Conservation (phyloP, 2,113 vertebrate species). For the Plectropomus leopardus region DNA sequence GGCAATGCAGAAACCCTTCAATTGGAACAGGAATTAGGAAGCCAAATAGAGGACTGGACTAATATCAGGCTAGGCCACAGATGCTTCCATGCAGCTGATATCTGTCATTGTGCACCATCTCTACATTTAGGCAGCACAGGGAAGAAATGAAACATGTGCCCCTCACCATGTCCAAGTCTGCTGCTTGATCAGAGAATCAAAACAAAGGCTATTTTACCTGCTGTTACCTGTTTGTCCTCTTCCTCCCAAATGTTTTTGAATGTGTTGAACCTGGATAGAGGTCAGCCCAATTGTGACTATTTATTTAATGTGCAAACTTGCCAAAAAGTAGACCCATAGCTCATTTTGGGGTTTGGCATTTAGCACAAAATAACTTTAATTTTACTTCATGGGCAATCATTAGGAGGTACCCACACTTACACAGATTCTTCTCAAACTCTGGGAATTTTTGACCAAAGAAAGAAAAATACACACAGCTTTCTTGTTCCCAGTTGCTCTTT, state of each 20-base stretch:
- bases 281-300: not conserved
- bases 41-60: conserved; percentile 59
- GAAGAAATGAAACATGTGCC: conserved; percentile 5
- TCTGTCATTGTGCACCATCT: conserved; percentile 48
- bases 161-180: conserved; percentile 17
- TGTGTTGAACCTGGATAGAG: not conserved
- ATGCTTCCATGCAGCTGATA: conserved; percentile 15
- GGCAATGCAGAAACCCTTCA: conserved; percentile 51
- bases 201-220: conserved; percentile 37
- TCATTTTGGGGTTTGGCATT: no score
- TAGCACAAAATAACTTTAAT: not conserved
- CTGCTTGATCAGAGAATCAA: conserved; percentile 53
- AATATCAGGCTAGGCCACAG: conserved; percentile 52
- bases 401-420: no score
- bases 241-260: no score
- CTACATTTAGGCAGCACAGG: conserved; percentile 24
- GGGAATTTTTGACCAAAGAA: no score
- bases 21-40: conserved; percentile 59
- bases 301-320: not conserved
- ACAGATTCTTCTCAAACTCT: no score
- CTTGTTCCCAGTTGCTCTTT: no score
- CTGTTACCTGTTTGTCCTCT: conserved; percentile 25
- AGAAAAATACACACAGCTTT: no score
- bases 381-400: no score
- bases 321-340: not conserved